Percentiles rank a stretch among this genome's conserved stretches.
Conservation (phyloP, 1,140 invertebrate species). For the Drosophila parvula region DNA sequence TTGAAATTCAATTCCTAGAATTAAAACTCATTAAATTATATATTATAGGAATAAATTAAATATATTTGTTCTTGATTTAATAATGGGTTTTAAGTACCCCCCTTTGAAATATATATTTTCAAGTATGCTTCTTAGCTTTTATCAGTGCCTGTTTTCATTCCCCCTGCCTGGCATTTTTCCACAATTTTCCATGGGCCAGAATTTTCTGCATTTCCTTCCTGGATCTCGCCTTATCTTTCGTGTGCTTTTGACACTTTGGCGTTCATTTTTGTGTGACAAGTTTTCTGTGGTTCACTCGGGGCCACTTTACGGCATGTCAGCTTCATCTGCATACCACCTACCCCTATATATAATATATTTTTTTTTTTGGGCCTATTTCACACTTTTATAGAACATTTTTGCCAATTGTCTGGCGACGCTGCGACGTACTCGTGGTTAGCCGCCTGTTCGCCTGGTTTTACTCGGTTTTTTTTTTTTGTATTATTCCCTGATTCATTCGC, state of each 20-base stretch:
- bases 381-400: slow-evolving; percentile 80
- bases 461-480: slow-evolving; percentile 5
- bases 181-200: not conserved
- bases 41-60: too few species aligned
- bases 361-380: slow-evolving; percentile 59
- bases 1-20: too few species aligned
- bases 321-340: slow-evolving; percentile 21
- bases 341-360: not conserved
- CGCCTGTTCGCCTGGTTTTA: slow-evolving; percentile 9
- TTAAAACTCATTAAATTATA: too few species aligned
- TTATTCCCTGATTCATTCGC: not conserved
- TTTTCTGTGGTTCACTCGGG: slow-evolving; percentile 71
- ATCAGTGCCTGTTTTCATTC: slow-evolving; percentile 6
- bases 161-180: not conserved
- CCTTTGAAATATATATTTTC: too few species aligned
- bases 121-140: not conserved
- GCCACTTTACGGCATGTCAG: slow-evolving; percentile 75
- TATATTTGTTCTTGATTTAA: too few species aligned
- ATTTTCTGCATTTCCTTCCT: slow-evolving; percentile 6
- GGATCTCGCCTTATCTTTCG: slow-evolving; percentile 35
- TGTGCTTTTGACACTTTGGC: slow-evolving; percentile 74
- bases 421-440: slow-evolving; percentile 58
- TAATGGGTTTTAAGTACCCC: too few species aligned
- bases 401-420: slow-evolving; percentile 75
- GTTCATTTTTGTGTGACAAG: slow-evolving; percentile 75